These are phyloP conservation scores for Temnothorax ravouxi DNA, from an alignment of 2,888 invertebrate species.

Conservation along the genomic window DNA sequence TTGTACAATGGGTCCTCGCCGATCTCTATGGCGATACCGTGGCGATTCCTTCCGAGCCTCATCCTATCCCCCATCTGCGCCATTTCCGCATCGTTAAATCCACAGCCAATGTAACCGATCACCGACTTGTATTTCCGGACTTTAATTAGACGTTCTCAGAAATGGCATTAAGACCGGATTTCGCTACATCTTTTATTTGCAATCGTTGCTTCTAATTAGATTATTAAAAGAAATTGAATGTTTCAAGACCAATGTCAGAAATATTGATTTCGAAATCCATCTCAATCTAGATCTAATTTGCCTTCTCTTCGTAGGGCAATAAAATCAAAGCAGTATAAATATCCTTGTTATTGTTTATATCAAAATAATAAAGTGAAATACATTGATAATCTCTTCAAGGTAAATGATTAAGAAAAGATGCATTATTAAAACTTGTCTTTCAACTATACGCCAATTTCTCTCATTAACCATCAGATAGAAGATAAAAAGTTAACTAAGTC, in stretches of 20 bases:
- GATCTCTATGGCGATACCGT: constrained; percentile 79
- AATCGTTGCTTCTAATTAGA: constrained; percentile 11
- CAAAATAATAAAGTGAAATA: background rate
- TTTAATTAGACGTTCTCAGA: constrained; percentile 74
- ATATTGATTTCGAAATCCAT: background rate
- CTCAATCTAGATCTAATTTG: background rate
- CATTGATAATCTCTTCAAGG: constrained; percentile 5
- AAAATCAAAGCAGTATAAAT: background rate
- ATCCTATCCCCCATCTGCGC: constrained; percentile 50
- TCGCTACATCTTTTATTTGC: constrained; percentile 22
- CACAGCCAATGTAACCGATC: constrained; percentile 59
- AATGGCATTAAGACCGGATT: constrained; percentile 41
- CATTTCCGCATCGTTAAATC: constrained; percentile 69
- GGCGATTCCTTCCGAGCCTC: constrained; percentile 53
- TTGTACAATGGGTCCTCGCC: constrained; percentile 77
- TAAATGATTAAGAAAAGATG: background rate
- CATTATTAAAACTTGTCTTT: constrained; percentile 12
- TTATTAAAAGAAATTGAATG: constrained; percentile 9
- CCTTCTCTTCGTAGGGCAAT: background rate
- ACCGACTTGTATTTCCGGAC: constrained; percentile 64
- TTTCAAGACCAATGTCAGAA: background rate
- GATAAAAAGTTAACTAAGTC: background rate
- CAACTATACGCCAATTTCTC: background rate
- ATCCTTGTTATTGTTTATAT: background rate
- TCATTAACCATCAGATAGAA: background rate